Evolutionary conservation across 2,888 invertebrate genomes (phyloP).

Genomic region (Piscicola geometra): DNA sequence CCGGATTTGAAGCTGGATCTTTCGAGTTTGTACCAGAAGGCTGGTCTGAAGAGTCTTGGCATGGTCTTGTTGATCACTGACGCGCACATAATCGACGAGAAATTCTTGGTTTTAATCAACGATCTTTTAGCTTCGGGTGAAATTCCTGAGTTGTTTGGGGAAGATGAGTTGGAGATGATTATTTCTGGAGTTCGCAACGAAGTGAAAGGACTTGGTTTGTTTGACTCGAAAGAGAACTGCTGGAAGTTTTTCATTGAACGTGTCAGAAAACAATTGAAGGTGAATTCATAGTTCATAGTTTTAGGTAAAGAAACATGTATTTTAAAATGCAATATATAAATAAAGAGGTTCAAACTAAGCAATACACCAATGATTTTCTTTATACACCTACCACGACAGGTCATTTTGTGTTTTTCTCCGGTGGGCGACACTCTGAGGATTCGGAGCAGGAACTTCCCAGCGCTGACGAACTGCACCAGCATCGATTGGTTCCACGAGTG

Average conservation of each 20-base stretch:
- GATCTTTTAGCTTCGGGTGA: slow-evolving; percentile 92
- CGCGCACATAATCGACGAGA: slow-evolving; percentile 90
- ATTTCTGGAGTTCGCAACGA: slow-evolving; percentile 69
- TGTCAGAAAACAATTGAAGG: slow-evolving; percentile 69
- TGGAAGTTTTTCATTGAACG: slow-evolving; percentile 97
- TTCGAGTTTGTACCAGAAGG: slow-evolving; percentile 78
- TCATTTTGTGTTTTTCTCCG: slow-evolving; percentile 94
- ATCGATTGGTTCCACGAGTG: slow-evolving; percentile 99
- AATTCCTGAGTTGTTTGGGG: slow-evolving; percentile 88
- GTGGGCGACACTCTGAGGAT: slow-evolving; percentile 87
- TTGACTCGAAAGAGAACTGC: slow-evolving; percentile 88
- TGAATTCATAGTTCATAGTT: slow-evolving; percentile 41
- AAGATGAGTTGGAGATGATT: slow-evolving; percentile 92
- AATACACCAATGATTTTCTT: background rate
- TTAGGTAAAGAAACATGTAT: background rate
- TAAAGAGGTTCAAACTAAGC: background rate
- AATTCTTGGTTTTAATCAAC: slow-evolving; percentile 88
- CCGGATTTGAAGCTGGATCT: slow-evolving; percentile 80
- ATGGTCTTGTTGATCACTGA: slow-evolving; percentile 94
- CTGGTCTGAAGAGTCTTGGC: slow-evolving; percentile 87
- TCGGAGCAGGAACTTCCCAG: slow-evolving; percentile 88
- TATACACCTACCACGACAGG: slow-evolving; percentile 58
- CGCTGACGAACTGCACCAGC: slow-evolving; percentile 86
- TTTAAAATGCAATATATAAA: background rate
- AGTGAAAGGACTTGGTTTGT: slow-evolving; percentile 70